Evolutionary conservation across 2,888 invertebrate species (phyloP).

Genomic region (Latrodectus elegans): DNA sequence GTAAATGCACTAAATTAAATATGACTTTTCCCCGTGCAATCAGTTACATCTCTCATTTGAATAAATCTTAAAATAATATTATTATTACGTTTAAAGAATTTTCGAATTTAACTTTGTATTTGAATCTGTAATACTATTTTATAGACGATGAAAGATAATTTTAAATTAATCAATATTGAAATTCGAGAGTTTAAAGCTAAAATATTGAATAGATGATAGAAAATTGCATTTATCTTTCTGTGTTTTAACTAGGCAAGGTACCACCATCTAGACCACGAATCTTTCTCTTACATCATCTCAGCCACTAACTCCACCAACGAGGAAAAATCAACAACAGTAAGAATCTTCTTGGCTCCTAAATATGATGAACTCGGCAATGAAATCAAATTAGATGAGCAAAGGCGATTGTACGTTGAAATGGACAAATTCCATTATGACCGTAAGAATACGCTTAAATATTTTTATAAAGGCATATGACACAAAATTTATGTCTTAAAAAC

Average conservation of each 20-base stretch:
- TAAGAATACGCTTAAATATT: constrained; percentile 75
- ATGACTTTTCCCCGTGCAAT: no score
- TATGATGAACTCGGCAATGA: constrained; percentile 81
- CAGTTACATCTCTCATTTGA: no score
- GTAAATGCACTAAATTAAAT: no score
- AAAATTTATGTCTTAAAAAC: no score
- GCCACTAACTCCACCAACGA: constrained; percentile 74
- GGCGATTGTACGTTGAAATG: constrained; percentile 82
- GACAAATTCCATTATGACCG: constrained; percentile 82
- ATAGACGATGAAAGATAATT: background rate
- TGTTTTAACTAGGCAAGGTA: constrained; percentile 43
- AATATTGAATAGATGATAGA: no score
- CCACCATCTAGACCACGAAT: constrained; percentile 83
- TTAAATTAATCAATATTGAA: background rate
- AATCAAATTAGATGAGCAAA: constrained; percentile 81
- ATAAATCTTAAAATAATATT: background rate
- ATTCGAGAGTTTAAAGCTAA: no score
- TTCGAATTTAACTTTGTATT: background rate
- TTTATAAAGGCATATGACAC: no score
- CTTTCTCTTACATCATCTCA: constrained; percentile 80
- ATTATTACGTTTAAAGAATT: background rate
- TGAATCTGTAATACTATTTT: background rate
- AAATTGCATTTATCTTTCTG: background rate
- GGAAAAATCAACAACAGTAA: constrained; percentile 80
- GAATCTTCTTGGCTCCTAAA: constrained; percentile 83